These are phyloP conservation scores for Asbolus verrucosus DNA, from an alignment of 1,140 invertebrate genomes.

Conservation along the genomic window DNA sequence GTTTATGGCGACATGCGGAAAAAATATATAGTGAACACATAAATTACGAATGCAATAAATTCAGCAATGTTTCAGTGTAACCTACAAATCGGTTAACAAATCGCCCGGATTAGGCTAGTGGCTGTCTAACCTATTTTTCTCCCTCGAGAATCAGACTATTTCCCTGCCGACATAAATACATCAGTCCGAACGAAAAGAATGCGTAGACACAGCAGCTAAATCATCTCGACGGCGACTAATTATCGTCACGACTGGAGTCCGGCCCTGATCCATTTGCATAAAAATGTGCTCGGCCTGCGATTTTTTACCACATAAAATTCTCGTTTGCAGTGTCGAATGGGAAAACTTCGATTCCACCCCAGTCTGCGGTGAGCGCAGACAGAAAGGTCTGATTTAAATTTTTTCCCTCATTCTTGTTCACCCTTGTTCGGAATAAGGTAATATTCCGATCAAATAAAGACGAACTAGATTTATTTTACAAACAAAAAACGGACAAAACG, in stretches of 20 bases:
- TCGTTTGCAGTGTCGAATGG: too few relatives aligned
- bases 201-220: background rate
- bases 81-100: slow-evolving; percentile 37
- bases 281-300: too few relatives aligned
- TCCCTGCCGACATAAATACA: slow-evolving; percentile 23
- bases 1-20: slow-evolving; percentile 23
- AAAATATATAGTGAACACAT: slow-evolving; percentile 32
- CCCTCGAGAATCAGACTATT: slow-evolving; percentile 27
- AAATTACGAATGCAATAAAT: slow-evolving; percentile 18
- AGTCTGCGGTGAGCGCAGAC: too few relatives aligned
- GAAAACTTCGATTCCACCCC: too few relatives aligned
- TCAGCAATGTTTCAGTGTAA: slow-evolving; percentile 32
- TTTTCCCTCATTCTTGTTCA: too few relatives aligned
- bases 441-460: too few relatives aligned
- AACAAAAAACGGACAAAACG: too few relatives aligned
- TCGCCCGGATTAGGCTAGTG: slow-evolving; percentile 34
- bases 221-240: background rate
- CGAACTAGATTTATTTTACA: too few relatives aligned
- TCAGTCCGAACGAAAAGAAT: slow-evolving; percentile 2
- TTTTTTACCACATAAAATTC: too few relatives aligned
- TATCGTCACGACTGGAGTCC: background rate
- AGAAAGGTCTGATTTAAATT: too few relatives aligned
- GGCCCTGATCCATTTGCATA: too few relatives aligned
- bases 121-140: slow-evolving; percentile 36
- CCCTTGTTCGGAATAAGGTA: too few relatives aligned